These are phyloP conservation scores for Zalophus californianus DNA, from an alignment of 2,797 vertebrate genomes.

Conservation along the genomic window DNA sequence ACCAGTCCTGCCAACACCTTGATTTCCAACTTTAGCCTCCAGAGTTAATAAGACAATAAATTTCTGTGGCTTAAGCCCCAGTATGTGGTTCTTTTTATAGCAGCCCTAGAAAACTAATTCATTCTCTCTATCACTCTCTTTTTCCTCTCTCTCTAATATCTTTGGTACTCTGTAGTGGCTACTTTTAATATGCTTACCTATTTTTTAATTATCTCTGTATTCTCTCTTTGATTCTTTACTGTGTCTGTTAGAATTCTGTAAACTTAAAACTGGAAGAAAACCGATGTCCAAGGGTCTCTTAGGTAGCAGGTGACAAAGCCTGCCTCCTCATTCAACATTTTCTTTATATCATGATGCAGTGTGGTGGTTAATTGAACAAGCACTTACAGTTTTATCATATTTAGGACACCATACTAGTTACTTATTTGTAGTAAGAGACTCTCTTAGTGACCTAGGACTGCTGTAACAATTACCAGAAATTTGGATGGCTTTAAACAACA, in stretches of 20 bases:
- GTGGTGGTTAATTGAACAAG: background rate
- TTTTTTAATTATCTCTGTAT: background rate
- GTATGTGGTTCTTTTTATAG: background rate
- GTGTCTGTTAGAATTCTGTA: background rate
- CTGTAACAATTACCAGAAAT: background rate
- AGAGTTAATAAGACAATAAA: background rate
- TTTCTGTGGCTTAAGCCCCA: background rate
- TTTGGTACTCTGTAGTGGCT: background rate
- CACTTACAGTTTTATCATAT: background rate
- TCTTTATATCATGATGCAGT: background rate
- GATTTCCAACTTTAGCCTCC: background rate
- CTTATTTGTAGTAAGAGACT: background rate
- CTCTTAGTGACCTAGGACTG: background rate
- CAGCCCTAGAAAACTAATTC: background rate
- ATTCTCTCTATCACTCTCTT: background rate
- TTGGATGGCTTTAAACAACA: background rate
- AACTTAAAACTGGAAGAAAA: background rate
- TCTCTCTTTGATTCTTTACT: background rate
- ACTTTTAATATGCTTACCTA: background rate
- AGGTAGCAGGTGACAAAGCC: background rate
- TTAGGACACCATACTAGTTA: background rate
- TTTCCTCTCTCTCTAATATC: background rate
- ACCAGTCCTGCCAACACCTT: background rate
- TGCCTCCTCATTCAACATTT: background rate
- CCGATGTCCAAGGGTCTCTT: background rate